phyloP scores from a whole-genome alignment of 2,888 invertebrate genomes.

The Mesochorus sp. region DNA sequence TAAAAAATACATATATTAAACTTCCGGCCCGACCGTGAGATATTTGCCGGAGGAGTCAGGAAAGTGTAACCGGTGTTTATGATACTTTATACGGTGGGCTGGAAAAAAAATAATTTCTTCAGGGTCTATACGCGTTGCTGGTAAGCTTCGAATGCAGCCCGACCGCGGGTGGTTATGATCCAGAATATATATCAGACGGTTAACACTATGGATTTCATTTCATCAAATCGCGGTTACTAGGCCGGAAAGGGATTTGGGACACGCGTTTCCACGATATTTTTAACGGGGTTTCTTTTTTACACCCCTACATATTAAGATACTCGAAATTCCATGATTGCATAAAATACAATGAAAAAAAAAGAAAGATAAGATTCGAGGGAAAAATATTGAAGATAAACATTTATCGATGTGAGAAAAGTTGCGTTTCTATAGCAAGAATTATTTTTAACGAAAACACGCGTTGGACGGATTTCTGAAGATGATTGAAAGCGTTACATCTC shows the following conservation, averaged over 20 bases:
- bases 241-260: constrained; percentile 6
- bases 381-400: neutral
- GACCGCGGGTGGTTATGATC: neutral
- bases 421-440: no score
- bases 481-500: constrained; percentile 1
- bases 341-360: no score
- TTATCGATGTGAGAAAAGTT: no score
- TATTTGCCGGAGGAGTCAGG: constrained; percentile 22
- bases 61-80: constrained; percentile 53
- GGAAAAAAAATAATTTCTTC: constrained; percentile 9
- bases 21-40: neutral
- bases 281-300: neutral
- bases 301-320: no score
- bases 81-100: constrained; percentile 23
- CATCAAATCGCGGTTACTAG: neutral
- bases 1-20: constrained; percentile 2
- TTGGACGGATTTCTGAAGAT: no score
- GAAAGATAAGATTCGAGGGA: no score
- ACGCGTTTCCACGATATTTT: no score
- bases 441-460: no score
- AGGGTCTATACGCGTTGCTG: no score
- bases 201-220: neutral
- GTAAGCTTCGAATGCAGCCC: no score
- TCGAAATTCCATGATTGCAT: no score
- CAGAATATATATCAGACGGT: constrained; percentile 7